These are phyloP conservation scores for Triplophysa rosa DNA, from an alignment of 2,113 vertebrate genomes.

Conservation along the genomic window DNA sequence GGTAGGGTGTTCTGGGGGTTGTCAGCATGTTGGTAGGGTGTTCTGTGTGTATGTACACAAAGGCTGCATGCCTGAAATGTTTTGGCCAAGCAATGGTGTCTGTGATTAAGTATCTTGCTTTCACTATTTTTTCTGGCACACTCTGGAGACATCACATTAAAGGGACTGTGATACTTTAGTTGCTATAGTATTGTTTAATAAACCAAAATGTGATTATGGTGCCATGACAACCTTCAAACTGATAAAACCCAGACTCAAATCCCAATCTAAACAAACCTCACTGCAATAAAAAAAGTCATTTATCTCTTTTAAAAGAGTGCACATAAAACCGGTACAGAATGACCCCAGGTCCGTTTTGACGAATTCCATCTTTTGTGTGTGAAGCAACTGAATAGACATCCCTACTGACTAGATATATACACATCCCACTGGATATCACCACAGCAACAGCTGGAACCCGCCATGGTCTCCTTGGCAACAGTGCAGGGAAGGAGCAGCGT, in stretches of 20 bases:
- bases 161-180: neutral
- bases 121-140: no score
- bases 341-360: slow-evolving; percentile 38
- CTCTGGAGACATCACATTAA: no score
- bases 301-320: neutral
- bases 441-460: slow-evolving; percentile 74
- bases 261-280: neutral
- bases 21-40: no score
- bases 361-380: slow-evolving; percentile 41
- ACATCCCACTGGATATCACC: slow-evolving; percentile 67
- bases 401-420: slow-evolving; percentile 40
- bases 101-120: no score
- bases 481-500: slow-evolving; percentile 60
- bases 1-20: no score
- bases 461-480: slow-evolving; percentile 72
- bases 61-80: no score
- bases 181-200: neutral
- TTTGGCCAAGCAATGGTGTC: no score
- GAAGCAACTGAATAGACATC: slow-evolving; percentile 46
- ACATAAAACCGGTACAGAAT: neutral
- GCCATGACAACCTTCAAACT: neutral
- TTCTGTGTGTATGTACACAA: no score
- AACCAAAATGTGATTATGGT: neutral
- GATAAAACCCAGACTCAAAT: neutral
- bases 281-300: neutral